Conservation (phyloP, 2,888 invertebrate genomes). For the Heliconius sara region DNA sequence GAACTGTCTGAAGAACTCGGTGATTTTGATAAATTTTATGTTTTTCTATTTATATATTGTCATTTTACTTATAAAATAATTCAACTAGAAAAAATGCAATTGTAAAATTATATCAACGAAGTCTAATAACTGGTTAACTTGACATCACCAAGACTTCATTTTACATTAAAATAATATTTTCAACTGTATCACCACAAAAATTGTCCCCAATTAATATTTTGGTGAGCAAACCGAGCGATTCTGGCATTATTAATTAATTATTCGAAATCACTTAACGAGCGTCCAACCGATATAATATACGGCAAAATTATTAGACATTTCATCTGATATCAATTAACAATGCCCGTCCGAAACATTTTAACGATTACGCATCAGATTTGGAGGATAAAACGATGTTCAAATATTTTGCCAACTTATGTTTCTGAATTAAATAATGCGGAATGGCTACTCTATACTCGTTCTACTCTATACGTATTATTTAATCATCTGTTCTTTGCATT, state of each 20-base stretch:
- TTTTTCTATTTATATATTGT: not conserved
- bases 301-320: constrained; percentile 60
- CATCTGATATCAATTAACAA: constrained; percentile 68
- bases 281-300: constrained; percentile 46
- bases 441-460: not conserved
- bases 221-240: constrained; percentile 31
- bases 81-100: not conserved
- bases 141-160: not conserved
- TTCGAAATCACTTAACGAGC: constrained; percentile 64
- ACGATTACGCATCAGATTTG: constrained; percentile 60
- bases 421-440: not conserved
- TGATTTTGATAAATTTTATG: constrained; percentile 3
- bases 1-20: constrained; percentile 21
- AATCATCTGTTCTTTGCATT: not conserved
- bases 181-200: constrained; percentile 28
- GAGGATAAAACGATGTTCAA: constrained; percentile 47
- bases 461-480: not conserved
- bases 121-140: not conserved
- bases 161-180: constrained; percentile 4
- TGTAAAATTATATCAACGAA: not conserved
- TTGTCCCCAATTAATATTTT: constrained; percentile 43
- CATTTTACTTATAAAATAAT: not conserved
- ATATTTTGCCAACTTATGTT: constrained; percentile 10
- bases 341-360: constrained; percentile 63
- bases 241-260: constrained; percentile 60